These are phyloP conservation scores for Pollenia angustigena DNA, from an alignment of 2,888 invertebrate genomes.

Conservation along the genomic window DNA sequence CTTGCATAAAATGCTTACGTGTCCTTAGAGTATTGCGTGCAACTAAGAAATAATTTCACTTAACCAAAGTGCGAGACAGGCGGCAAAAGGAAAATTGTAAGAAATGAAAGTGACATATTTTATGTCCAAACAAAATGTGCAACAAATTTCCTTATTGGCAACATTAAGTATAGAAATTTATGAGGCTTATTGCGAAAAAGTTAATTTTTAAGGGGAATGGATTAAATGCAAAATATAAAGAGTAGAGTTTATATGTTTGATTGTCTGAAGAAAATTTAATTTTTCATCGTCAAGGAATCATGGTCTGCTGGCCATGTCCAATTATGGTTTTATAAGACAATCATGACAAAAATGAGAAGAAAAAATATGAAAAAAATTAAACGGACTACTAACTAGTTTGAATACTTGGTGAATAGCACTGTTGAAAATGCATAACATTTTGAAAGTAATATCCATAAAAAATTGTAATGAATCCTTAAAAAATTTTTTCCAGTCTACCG, in stretches of 20 bases:
- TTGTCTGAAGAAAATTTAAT: background rate
- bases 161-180: background rate
- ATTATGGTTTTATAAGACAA: too few species aligned
- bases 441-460: too few species aligned
- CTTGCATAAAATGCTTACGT: conserved; percentile 57
- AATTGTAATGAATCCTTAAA: too few species aligned
- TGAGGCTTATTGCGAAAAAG: background rate
- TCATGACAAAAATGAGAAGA: too few species aligned
- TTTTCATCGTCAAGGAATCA: too few species aligned
- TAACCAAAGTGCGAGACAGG: conserved; percentile 24
- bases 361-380: too few species aligned
- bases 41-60: conserved; percentile 73
- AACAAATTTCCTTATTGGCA: conserved; percentile 24
- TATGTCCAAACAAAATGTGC: conserved; percentile 37
- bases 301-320: too few species aligned
- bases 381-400: too few species aligned
- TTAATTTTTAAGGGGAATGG: background rate
- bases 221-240: background rate
- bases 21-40: conserved; percentile 72
- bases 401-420: too few species aligned
- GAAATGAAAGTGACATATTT: conserved; percentile 41
- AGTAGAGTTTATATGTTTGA: too few species aligned
- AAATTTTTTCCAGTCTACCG: too few species aligned
- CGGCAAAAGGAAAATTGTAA: background rate
- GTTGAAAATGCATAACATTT: too few species aligned